Evolutionary conservation across 2,113 vertebrate species (phyloP), one percentile per base, ranked within the genome.

Genomic region (Silurus meridionalis): DNA sequence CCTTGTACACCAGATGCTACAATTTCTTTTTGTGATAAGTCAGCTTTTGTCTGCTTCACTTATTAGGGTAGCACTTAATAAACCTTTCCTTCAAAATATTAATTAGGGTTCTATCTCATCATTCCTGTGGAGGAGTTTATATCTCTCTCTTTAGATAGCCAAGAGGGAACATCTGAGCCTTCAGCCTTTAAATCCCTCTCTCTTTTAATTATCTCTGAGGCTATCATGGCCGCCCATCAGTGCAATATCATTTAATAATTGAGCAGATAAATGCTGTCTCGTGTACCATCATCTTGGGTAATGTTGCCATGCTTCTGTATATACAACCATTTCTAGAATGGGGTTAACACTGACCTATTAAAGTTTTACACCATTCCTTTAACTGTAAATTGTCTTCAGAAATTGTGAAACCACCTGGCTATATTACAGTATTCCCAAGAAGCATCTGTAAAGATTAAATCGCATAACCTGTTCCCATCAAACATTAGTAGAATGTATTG

Each of bases 241-340:
- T 46, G 61, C 64, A 58, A 69, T 71, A 71, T 72, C 28, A 81
- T 86, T 71, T 80, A 80, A 80, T 86, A 86, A 71, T 37, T 71
- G 23, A 80, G 53, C 53, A 58, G 21, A 67, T 46, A 58, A 80
- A 86, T n/a, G 23, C 23, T 61, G 85, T 21, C 78, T 67, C 15
- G 1, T 81, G 55, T 71, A n/a, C 23, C 52, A 19, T 67, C 46
- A 57, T 61, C 66, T 72, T 37, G 28, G 13, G 23, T 79, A 79
- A 66, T 79, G 83, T 46, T 55, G 72, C 53, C 48, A 63, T 37
- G 28, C 15, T 23, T 2, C 37, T 37, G 37, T 37, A 53, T 53
- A 64, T 48, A 64, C 71, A 17, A n/a, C 4, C 46, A 21, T 6
- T 83, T 64, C 64, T 46, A 8, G 17, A 55, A 23, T 37, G 82